These are phyloP conservation scores for Napeogenes inachia DNA, from an alignment of 2,888 invertebrate species.

Conservation along the genomic window DNA sequence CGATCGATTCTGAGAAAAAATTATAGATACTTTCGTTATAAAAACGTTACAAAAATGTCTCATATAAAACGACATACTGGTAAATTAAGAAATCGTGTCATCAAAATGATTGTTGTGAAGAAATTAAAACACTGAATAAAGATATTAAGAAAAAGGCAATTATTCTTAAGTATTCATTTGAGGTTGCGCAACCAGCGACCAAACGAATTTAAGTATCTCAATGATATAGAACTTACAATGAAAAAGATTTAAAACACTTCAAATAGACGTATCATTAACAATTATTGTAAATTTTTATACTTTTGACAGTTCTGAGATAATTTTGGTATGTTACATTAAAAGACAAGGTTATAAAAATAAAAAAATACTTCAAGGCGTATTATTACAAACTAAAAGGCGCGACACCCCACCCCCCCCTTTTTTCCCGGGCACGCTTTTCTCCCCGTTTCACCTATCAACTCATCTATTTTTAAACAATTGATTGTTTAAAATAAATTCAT, in stretches of 20 bases:
- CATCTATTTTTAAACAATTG: no score
- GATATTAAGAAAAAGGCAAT: constrained; percentile 16
- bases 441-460: background rate
- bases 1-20: constrained; percentile 16
- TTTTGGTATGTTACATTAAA: background rate
- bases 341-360: background rate
- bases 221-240: background rate
- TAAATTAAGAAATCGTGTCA: no score
- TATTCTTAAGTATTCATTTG: constrained; percentile 31
- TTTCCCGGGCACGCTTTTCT: constrained; percentile 13
- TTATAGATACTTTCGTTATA: background rate
- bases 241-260: constrained; percentile 1
- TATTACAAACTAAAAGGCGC: constrained; percentile 28
- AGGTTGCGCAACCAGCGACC: constrained; percentile 8
- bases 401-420: constrained; percentile 20
- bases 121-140: background rate
- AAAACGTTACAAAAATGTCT: no score
- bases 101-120: no score
- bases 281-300: no score
- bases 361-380: constrained; percentile 20
- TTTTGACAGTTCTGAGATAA: constrained; percentile 3
- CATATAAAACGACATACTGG: no score
- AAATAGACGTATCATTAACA: background rate
- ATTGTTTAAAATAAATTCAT: no score
- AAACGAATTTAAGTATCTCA: constrained; percentile 6